phyloP scores from a whole-genome alignment of 53 echinoderm and acorn worm genomes.

The Stichopus horrens region DNA sequence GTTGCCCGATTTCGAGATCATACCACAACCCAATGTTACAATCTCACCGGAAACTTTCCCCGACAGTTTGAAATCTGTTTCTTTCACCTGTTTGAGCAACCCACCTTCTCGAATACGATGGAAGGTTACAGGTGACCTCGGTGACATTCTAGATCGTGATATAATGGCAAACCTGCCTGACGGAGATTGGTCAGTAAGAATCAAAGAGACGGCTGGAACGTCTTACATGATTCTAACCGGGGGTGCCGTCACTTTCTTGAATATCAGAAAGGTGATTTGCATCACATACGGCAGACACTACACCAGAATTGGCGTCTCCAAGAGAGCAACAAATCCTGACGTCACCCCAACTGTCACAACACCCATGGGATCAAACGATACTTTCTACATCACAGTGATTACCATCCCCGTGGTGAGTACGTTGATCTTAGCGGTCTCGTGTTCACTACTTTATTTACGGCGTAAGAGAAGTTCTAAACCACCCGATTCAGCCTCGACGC shows the following conservation, averaged over 20 bases:
- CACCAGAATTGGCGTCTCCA: not conserved
- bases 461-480: too few species aligned
- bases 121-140: not conserved
- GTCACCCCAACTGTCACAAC: too few species aligned
- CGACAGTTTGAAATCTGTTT: not conserved
- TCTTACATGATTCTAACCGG: not conserved
- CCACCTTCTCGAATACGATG: not conserved
- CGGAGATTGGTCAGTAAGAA: not conserved
- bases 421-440: not conserved
- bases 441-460: not conserved
- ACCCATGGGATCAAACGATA: not conserved
- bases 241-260: not conserved
- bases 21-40: not conserved
- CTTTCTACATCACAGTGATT: not conserved
- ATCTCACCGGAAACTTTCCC: not conserved
- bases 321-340: not conserved
- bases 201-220: not conserved
- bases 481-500: too few species aligned
- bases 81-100: not conserved
- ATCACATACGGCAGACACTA: not conserved
- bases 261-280: not conserved
- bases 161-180: not conserved
- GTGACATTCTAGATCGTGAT: not conserved
- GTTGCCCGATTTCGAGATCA: not conserved
- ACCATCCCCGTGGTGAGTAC: not conserved